Conservation (phyloP, 2,888 invertebrate genomes). For the Girardia tigrina region DNA sequence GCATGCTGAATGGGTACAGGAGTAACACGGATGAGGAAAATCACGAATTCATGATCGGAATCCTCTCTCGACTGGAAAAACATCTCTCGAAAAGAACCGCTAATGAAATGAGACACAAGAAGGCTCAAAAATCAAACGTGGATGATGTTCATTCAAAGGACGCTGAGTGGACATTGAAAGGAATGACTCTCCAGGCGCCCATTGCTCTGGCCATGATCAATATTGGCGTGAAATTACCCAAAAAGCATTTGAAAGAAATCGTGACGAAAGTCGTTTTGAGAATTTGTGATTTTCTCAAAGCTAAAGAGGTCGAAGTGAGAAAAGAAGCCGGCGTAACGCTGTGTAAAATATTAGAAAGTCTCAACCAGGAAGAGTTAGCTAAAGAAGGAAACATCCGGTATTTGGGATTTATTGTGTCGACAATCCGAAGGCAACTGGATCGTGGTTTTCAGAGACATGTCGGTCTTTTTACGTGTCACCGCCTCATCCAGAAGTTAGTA, state of each 20-base stretch:
- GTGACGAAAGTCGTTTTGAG: background rate
- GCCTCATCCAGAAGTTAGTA: background rate
- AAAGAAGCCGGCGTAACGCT: background rate
- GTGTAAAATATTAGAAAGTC: background rate
- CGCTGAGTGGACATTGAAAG: background rate
- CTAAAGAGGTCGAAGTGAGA: background rate
- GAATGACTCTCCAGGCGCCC: background rate
- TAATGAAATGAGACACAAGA: background rate
- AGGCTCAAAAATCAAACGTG: background rate
- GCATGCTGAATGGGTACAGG: background rate
- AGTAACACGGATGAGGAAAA: background rate
- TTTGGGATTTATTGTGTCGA: background rate
- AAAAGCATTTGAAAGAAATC: slow-evolving; percentile 5
- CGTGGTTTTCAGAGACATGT: background rate
- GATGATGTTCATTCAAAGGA: background rate
- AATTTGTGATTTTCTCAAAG: slow-evolving; percentile 1
- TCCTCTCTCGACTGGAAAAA: background rate
- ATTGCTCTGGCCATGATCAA: background rate
- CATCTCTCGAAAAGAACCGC: background rate
- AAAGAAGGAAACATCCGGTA: background rate
- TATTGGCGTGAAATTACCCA: background rate
- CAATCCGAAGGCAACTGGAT: background rate
- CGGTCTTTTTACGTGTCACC: background rate
- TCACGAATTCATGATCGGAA: background rate
- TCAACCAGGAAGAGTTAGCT: background rate